phyloP scores from a whole-genome alignment of 2,888 invertebrate species.

The Molanna angustata region DNA sequence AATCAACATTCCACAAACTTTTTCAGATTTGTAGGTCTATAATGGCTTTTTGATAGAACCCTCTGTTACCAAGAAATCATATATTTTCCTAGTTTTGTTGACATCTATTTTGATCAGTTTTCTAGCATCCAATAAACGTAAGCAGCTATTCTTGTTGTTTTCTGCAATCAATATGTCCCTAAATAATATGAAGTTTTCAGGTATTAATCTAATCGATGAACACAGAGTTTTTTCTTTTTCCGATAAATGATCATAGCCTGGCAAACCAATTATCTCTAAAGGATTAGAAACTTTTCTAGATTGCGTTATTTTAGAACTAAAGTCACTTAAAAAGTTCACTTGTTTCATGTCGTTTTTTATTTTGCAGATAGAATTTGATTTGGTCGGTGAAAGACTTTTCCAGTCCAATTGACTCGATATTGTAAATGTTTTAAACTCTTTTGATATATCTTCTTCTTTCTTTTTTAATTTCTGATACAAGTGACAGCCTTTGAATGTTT shows the following conservation, averaged over 20 bases:
- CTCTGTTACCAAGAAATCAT: constrained; percentile 70
- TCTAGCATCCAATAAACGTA: constrained; percentile 79
- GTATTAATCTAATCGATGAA: constrained; percentile 70
- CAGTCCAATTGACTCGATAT: constrained; percentile 22
- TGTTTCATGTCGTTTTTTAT: constrained; percentile 11
- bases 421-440: constrained; percentile 38
- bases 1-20: not conserved
- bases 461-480: constrained; percentile 65
- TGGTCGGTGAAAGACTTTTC: constrained; percentile 21
- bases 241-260: constrained; percentile 73
- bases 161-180: constrained; percentile 72
- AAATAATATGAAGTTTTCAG: constrained; percentile 75
- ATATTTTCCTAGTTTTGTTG: constrained; percentile 85
- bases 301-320: constrained; percentile 5
- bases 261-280: constrained; percentile 67
- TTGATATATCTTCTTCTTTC: constrained; percentile 56
- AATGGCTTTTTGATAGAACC: constrained; percentile 66
- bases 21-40: constrained; percentile 36
- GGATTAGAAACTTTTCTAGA: constrained; percentile 48
- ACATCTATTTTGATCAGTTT: constrained; percentile 88
- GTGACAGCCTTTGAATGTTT: constrained; percentile 58
- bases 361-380: constrained; percentile 17
- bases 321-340: too few species aligned
- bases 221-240: constrained; percentile 74
- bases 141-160: constrained; percentile 69